These are phyloP conservation scores for Pandion haliaetus DNA, from an alignment of 2,113 vertebrate species.

Conservation along the genomic window DNA sequence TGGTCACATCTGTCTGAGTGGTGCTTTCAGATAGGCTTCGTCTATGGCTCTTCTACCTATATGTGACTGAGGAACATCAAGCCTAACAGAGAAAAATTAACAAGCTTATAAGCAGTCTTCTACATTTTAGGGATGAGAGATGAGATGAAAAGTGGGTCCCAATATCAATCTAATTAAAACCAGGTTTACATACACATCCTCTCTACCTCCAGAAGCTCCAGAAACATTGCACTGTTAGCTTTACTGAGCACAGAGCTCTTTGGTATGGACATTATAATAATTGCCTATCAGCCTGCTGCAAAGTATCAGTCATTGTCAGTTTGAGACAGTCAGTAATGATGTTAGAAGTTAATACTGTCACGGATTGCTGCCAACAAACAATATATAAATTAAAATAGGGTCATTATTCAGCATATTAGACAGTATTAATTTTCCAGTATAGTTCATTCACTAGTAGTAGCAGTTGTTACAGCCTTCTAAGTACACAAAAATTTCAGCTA, in stretches of 20 bases:
- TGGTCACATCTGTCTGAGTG: accelerated
- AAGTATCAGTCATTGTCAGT: background rate
- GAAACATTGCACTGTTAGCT: background rate
- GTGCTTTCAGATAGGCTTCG: background rate
- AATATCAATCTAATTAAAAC: background rate
- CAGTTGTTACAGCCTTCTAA: background rate
- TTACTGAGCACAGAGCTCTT: background rate
- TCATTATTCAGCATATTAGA: background rate
- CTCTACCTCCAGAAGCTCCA: background rate
- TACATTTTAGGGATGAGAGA: background rate
- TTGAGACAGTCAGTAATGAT: background rate
- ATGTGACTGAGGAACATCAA: background rate
- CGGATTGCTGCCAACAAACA: background rate
- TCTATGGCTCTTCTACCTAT: background rate
- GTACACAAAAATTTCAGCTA: background rate
- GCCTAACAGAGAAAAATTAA: background rate
- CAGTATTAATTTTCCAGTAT: background rate
- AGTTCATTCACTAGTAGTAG: background rate
- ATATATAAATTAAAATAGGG: background rate
- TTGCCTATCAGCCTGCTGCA: background rate
- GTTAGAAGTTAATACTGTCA: background rate
- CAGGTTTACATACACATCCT: background rate
- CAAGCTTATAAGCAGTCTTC: background rate
- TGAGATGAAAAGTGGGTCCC: background rate
- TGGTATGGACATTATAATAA: background rate